Base-by-base conservation (phyloP, 2,888 invertebrate genomes). In the Sesia bembeciformis region DNA sequence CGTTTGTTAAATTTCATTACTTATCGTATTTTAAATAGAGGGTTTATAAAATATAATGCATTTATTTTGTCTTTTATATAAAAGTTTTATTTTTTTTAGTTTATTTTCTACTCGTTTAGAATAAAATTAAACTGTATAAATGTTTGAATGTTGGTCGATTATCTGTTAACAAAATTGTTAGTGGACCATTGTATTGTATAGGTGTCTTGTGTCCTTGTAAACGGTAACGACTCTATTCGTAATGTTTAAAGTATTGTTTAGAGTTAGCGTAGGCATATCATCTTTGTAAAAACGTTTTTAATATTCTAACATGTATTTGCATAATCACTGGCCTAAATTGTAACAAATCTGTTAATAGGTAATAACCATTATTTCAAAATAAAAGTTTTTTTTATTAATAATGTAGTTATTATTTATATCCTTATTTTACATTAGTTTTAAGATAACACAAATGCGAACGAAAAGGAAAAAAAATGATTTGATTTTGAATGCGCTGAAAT, bases 331-430 rank as follows among this genome's bases (percentile, higher is more conserved):
- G 86, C 87, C 89, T 89, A 88, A 84, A 62, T 78, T 39, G 67
- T 87, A 85, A 84, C 78, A 78, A 78, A 74, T 70, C 65, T 85
- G 89, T 89, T 89, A 87, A 89, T 89, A 86, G 89, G 84, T 89
- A 89, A 88, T 88, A 88, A 87, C 89, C 88, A 87, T 78, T 81
- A 79, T 78, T 86, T 85, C 83, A 84, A 86, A 88, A 85, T 86
- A 88, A 87, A 52, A 87, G 81, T 76, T 87, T 89, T 84, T 76
- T 23, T 76, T 82, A 57, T 52, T 57, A 52, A 56, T 23, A 42
- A 43, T 56, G 54, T 60, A 58, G 52, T 56, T 58, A 56, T 58
- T 54, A 51, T 58, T 58, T 51, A 55, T 40, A 52, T 46, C 38
- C 39, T 50, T 38, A 50, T 6, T 38, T 38, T 50, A 50, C 50